Conservation (phyloP, 2,888 invertebrate species). For the Tenthredo notha region DNA sequence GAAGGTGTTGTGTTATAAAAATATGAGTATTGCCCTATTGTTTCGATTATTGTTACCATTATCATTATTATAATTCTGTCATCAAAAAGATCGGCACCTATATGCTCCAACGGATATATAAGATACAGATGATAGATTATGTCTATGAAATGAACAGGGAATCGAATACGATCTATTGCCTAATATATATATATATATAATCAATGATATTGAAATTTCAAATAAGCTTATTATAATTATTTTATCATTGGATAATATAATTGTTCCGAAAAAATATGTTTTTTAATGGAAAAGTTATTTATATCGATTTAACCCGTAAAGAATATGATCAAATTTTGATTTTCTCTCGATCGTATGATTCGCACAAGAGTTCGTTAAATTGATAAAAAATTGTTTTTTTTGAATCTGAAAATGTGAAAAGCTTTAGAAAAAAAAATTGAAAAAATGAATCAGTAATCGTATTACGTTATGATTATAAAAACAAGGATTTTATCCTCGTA, state of each 20-base stretch:
- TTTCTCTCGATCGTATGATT: no score
- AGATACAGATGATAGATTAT: constrained; percentile 23
- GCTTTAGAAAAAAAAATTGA: neutral
- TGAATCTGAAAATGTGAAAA: neutral
- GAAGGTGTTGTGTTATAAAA: neutral
- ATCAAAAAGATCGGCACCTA: constrained; percentile 31
- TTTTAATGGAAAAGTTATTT: no score
- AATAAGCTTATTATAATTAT: neutral
- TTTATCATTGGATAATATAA: no score
- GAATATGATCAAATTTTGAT: no score
- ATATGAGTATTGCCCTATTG: neutral
- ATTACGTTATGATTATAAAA: neutral
- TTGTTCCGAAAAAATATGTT: no score
- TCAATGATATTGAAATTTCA: neutral
- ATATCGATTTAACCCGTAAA: no score
- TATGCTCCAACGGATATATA: constrained; percentile 9
- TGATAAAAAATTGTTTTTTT: neutral
- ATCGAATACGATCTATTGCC: constrained; percentile 28
- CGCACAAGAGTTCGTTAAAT: no score
- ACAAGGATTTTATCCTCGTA: neutral
- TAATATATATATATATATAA: neutral
- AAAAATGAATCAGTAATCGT: neutral
- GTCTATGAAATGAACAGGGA: neutral
- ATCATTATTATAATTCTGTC: constrained; percentile 2
- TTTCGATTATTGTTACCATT: constrained; percentile 13